A percentile compares a stretch with the other conserved stretches of the same genome.
Evolutionary conservation across 2,888 invertebrate species (phyloP).

Genomic region (Leptogaster cylindrica): DNA sequence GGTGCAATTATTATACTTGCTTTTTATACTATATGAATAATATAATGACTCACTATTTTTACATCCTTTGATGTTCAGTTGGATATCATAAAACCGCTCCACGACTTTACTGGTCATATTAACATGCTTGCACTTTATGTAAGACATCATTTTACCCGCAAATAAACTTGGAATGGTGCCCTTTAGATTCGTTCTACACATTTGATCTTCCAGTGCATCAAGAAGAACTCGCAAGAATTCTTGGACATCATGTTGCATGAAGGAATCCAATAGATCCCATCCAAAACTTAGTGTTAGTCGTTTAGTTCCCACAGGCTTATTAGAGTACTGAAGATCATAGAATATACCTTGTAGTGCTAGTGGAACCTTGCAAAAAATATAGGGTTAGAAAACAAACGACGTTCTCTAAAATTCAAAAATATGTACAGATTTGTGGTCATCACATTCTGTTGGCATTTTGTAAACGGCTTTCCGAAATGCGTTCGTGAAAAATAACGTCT

Average conservation of each 20-base stretch:
- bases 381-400: neutral
- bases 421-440: slow-evolving; percentile 79
- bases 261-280: slow-evolving; percentile 97
- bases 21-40: neutral
- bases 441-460: slow-evolving; percentile 97
- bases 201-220: slow-evolving; percentile 96
- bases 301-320: slow-evolving; percentile 97
- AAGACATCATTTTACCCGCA: slow-evolving; percentile 97
- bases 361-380: slow-evolving; percentile 62
- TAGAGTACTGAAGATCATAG: slow-evolving; percentile 93
- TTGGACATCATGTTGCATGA: slow-evolving; percentile 96
- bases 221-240: slow-evolving; percentile 84
- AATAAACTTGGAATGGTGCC: slow-evolving; percentile 95
- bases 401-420: neutral
- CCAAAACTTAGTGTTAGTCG: slow-evolving; percentile 98
- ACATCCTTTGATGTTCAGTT: slow-evolving; percentile 95
- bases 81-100: slow-evolving; percentile 97
- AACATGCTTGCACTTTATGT: slow-evolving; percentile 95
- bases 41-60: slow-evolving; percentile 70
- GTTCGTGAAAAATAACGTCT: slow-evolving; percentile 96
- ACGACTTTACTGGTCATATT: slow-evolving; percentile 89
- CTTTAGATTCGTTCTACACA: slow-evolving; percentile 97
- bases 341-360: slow-evolving; percentile 95
- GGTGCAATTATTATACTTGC: neutral
- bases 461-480: slow-evolving; percentile 88